Conservation (phyloP, 2,888 invertebrate genomes). For the Agrotis clavis region DNA sequence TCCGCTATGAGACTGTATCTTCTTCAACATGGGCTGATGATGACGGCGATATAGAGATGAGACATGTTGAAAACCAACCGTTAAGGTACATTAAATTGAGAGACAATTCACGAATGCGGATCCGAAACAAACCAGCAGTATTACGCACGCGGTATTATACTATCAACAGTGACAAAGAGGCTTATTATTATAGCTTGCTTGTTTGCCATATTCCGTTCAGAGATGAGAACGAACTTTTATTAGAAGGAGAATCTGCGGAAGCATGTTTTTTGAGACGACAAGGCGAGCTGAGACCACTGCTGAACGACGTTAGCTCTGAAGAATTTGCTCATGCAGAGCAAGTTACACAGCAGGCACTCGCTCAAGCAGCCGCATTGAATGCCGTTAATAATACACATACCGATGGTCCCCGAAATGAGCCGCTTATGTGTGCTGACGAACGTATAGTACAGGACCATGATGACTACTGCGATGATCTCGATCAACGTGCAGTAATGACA, state of each 20-base stretch:
- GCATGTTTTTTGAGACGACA: background rate
- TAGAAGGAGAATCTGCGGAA: background rate
- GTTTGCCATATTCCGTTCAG: background rate
- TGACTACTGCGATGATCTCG: too few species aligned
- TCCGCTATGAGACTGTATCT: background rate
- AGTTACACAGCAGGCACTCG: slow-evolving; percentile 12
- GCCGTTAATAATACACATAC: too few species aligned
- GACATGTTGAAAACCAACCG: background rate
- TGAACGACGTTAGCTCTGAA: slow-evolving; percentile 1
- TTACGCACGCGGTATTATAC: background rate
- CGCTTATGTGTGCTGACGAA: too few species aligned
- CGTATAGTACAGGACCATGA: too few species aligned
- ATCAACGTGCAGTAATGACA: too few species aligned
- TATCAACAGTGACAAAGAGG: background rate
- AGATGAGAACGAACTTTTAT: background rate
- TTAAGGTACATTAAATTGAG: background rate
- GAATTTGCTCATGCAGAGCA: slow-evolving; percentile 10
- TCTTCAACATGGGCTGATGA: background rate
- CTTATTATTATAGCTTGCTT: background rate
- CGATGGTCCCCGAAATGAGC: too few species aligned
- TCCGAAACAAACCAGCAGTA: background rate
- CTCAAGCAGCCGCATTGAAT: slow-evolving; percentile 7
- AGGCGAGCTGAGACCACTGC: background rate
- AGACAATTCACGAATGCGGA: background rate
- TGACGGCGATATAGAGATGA: background rate